Conservation (phyloP, 2,113 vertebrate genomes). For the Rafetus swinhoei region DNA sequence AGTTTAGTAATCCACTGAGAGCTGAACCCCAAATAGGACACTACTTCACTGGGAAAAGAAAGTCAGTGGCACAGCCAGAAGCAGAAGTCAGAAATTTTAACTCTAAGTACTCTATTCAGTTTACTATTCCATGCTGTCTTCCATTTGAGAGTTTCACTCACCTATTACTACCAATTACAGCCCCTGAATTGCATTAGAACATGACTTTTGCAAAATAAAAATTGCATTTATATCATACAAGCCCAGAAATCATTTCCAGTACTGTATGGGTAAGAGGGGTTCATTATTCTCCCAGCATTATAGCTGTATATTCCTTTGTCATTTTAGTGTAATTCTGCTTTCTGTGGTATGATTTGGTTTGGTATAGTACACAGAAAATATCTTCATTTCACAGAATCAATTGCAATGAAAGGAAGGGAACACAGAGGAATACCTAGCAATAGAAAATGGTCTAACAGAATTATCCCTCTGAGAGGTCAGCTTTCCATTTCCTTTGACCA, state of each 20-base stretch:
- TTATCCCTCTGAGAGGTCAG: neutral
- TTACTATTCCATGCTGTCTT: neutral
- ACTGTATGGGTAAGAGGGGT: neutral
- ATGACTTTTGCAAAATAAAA: neutral
- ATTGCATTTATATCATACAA: neutral
- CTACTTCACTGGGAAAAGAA: neutral
- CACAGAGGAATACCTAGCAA: neutral
- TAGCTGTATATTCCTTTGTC: slow-evolving; percentile 1
- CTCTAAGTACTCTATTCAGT: neutral
- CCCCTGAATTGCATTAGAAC: neutral
- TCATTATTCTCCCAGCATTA: neutral
- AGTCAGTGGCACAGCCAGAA: neutral
- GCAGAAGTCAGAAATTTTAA: neutral
- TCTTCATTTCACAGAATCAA: slow-evolving; percentile 37
- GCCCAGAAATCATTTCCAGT: neutral
- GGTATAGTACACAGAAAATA: neutral
- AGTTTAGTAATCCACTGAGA: neutral
- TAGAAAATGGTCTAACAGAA: neutral
- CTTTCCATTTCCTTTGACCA: neutral
- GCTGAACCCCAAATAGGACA: neutral
- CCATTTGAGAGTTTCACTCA: neutral
- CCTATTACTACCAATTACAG: neutral
- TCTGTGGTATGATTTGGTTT: slow-evolving; percentile 47
- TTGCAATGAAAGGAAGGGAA: neutral
- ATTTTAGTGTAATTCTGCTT: slow-evolving; percentile 43